These are phyloP conservation scores for Atethmia centrago DNA, from an alignment of 2,888 invertebrate species.

Conservation along the genomic window DNA sequence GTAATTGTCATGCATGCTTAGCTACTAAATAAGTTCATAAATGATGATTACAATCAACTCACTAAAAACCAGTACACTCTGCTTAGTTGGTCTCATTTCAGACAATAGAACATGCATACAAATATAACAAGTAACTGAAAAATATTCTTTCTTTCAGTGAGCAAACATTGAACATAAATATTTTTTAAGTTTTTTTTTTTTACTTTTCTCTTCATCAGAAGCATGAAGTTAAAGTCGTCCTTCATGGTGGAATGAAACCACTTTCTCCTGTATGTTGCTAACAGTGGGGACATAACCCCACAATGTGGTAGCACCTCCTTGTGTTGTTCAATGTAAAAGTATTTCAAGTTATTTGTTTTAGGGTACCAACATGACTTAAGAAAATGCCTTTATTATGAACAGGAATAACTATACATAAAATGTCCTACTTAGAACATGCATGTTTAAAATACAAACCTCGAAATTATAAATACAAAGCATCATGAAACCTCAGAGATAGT, in stretches of 20 bases:
- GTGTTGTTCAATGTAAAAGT: neutral
- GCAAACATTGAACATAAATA: neutral
- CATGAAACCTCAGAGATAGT: neutral
- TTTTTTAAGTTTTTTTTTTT: neutral
- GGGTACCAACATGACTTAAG: neutral
- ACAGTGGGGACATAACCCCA: too few species aligned
- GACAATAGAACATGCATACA: slow-evolving; percentile 13
- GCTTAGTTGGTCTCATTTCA: slow-evolving; percentile 6
- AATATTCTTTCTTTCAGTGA: neutral
- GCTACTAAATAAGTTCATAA: slow-evolving; percentile 33
- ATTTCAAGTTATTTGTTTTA: neutral
- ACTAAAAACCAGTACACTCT: slow-evolving; percentile 25
- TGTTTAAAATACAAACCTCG: slow-evolving; percentile 1
- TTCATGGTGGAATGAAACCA: neutral
- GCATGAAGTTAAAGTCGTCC: neutral
- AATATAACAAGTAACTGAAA: neutral
- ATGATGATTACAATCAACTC: slow-evolving; percentile 32
- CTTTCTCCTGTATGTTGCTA: neutral
- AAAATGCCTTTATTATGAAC: neutral
- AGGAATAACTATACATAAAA: neutral
- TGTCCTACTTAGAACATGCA: slow-evolving; percentile 14
- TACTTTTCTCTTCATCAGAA: slow-evolving; percentile 2
- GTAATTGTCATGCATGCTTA: slow-evolving; percentile 41
- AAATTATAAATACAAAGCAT: neutral
- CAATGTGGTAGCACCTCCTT: too few species aligned